phyloP scores from a whole-genome alignment of 2,888 invertebrate species.

The Platerodrilus igneus region DNA sequence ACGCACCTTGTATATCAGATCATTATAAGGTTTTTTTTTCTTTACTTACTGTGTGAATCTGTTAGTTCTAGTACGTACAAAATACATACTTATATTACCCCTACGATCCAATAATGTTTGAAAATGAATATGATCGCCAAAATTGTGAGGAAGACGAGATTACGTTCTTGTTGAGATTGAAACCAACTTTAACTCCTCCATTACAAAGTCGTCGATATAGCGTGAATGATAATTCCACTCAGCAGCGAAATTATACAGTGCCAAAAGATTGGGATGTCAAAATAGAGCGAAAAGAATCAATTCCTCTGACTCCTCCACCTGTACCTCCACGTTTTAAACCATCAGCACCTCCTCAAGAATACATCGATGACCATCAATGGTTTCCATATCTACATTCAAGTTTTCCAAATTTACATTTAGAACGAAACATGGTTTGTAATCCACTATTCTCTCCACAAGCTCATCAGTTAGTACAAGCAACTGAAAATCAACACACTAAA shows the following conservation, averaged over 20 bases:
- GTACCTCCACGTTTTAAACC: slow-evolving; percentile 35
- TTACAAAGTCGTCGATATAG: slow-evolving; percentile 34
- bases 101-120: slow-evolving; percentile 1
- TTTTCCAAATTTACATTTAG: slow-evolving; percentile 26
- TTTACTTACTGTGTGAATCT: no score
- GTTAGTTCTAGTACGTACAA: no score
- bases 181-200: slow-evolving; percentile 44
- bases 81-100: no score
- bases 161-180: slow-evolving; percentile 43
- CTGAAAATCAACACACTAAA: slow-evolving; percentile 11
- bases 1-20: no score
- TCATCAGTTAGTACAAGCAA: background rate
- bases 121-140: slow-evolving; percentile 10
- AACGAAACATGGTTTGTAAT: no score
- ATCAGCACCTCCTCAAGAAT: slow-evolving; percentile 42
- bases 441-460: no score
- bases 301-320: slow-evolving; percentile 17
- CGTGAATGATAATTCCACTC: slow-evolving; percentile 25
- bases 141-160: slow-evolving; percentile 41
- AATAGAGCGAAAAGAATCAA: slow-evolving; percentile 35
- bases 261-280: slow-evolving; percentile 41
- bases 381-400: slow-evolving; percentile 17
- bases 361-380: slow-evolving; percentile 27
- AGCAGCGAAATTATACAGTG: slow-evolving; percentile 12
- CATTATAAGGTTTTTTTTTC: no score